Evolutionary conservation across 2,888 invertebrate species (phyloP).

Genomic region (Phengaris arion): DNA sequence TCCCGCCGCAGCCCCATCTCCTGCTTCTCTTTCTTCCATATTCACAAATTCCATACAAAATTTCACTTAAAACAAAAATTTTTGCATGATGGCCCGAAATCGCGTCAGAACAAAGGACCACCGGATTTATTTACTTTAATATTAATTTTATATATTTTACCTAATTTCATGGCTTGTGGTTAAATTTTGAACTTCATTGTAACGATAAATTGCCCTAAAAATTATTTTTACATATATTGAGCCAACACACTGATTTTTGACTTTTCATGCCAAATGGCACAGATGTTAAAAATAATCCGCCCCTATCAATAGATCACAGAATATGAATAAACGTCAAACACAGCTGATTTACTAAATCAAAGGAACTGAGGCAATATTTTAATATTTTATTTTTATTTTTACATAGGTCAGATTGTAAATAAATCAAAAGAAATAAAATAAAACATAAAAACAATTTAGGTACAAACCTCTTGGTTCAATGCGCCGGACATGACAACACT

Average conservation of each 20-base stretch:
- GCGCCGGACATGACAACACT: conserved; percentile 57
- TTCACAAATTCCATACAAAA: conserved; percentile 54
- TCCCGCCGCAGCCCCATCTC: conserved; percentile 69
- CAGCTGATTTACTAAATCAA: conserved; percentile 34
- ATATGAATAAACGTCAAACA: conserved; percentile 37
- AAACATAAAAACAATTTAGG: not conserved
- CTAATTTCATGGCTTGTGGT: conserved; percentile 48
- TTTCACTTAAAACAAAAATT: conserved; percentile 44
- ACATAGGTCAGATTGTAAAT: not conserved
- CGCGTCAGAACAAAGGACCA: conserved; percentile 35
- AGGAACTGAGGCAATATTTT: not conserved
- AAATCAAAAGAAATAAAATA: not conserved
- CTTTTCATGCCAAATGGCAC: conserved; percentile 57
- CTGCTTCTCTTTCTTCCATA: conserved; percentile 73
- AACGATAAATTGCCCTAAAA: conserved; percentile 47
- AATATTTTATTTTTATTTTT: not conserved
- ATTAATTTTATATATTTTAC: conserved; percentile 46
- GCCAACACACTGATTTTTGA: conserved; percentile 66
- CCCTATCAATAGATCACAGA: conserved; percentile 33
- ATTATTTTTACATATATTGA: conserved; percentile 50
- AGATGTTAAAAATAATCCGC: conserved; percentile 38
- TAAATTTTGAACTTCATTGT: conserved; percentile 48
- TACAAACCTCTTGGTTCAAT: not conserved
- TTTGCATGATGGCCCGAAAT: conserved; percentile 53
- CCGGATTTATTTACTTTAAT: conserved; percentile 33